Conservation (phyloP, 2,113 vertebrate species). For the Odocoileus hemionus region DNA sequence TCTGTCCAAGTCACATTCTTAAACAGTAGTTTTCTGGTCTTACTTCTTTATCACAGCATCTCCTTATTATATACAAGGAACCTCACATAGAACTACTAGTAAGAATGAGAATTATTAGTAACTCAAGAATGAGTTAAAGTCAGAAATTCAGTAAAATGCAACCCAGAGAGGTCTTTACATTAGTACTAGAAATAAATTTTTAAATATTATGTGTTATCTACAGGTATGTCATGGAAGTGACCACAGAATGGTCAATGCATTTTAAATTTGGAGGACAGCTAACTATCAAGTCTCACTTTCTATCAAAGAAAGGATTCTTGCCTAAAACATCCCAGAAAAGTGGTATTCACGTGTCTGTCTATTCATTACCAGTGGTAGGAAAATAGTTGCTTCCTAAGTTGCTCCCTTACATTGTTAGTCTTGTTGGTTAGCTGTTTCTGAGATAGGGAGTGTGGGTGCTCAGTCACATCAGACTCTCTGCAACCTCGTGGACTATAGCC, state of each 20-base stretch:
- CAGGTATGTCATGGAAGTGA: neutral
- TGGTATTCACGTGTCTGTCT: neutral
- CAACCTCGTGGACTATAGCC: neutral
- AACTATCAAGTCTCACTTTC: neutral
- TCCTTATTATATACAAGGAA: neutral
- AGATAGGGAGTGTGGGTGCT: neutral
- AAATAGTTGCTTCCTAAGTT: neutral
- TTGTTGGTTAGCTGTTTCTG: neutral
- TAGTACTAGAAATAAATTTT: neutral
- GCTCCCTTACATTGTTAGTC: no score
- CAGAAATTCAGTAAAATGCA: neutral
- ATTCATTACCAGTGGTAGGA: neutral
- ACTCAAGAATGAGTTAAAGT: neutral
- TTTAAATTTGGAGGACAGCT: neutral
- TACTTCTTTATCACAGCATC: neutral
- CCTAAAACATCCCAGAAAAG: neutral
- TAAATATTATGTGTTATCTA: neutral
- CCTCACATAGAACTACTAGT: neutral
- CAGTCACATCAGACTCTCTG: neutral
- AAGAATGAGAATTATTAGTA: neutral
- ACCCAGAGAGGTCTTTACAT: neutral
- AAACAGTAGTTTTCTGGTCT: neutral
- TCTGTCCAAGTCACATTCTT: neutral
- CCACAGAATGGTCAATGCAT: neutral
- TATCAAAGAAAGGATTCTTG: neutral